These are phyloP conservation scores for Entomyzon cyanotis DNA, from an alignment of 2,113 vertebrate species.

Conservation along the genomic window DNA sequence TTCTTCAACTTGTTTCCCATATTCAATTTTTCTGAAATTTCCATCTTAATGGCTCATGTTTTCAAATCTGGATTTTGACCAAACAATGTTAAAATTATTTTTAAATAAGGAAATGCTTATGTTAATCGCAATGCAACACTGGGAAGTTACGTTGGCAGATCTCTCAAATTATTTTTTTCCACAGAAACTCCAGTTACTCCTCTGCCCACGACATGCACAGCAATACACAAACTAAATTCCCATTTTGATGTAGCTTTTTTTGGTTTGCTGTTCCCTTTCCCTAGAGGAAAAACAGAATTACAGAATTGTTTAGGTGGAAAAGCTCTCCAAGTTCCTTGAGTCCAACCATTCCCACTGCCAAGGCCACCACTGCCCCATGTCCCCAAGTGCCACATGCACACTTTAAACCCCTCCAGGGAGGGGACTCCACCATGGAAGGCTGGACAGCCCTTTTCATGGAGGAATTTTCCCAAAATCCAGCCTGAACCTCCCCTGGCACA, in stretches of 20 bases:
- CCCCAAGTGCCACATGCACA: not conserved
- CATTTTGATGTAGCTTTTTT: not conserved
- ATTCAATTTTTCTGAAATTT: not conserved
- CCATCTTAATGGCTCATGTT: not conserved
- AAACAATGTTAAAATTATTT: not conserved
- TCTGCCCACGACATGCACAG: not conserved
- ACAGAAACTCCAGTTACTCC: not conserved
- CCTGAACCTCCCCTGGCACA: not conserved
- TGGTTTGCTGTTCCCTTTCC: not conserved
- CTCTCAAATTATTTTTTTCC: not conserved
- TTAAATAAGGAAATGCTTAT: not conserved
- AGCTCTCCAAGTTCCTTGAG: not conserved
- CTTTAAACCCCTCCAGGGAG: rapidly evolving
- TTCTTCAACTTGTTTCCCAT: not conserved
- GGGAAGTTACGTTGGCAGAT: not conserved
- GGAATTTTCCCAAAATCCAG: not conserved
- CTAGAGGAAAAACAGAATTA: not conserved
- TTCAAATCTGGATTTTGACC: not conserved
- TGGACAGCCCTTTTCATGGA: not conserved
- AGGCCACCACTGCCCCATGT: not conserved
- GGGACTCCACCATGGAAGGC: not conserved
- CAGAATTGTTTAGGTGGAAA: not conserved
- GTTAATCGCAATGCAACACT: not conserved
- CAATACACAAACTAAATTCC: not conserved
- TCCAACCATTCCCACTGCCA: not conserved